Evolutionary conservation across 2,113 vertebrate genomes (phyloP), one percentile per base, ranked within the genome.

Genomic region (Boulengeromyrus knoepffleri): DNA sequence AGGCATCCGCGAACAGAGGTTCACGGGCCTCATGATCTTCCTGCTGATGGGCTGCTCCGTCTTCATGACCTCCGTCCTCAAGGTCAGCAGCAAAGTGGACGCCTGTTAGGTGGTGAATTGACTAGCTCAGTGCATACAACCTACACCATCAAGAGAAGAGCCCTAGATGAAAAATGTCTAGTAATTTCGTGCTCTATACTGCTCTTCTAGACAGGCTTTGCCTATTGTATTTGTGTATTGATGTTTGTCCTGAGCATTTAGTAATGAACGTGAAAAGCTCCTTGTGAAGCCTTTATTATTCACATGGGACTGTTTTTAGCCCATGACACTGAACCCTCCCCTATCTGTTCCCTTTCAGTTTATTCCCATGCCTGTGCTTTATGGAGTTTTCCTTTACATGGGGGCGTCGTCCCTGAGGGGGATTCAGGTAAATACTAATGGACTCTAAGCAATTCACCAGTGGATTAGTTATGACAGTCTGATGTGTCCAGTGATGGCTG

Each of bases 21-120:
- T 99, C 94, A 99, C 99, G 0, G 99, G 99, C 45, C 97, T 99
- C 89, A 99, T 99, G 99, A 99, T 99, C 96, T 99, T 99, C 94
- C 90, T 98, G 42, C 97, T 99, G 80, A 99, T 99, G 99, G 99
- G 99, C 80, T 99, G 97, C 89, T 99, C 99, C 3, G 99, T 99
- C 89, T 99, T 99, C 94, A 97, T 99, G 97, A 99, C 99, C 88
- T 98, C 98, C n/a, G 92, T 99, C 91, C 95, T 99, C 8, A 98
- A 99, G 97, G 98, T 99, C 66, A 74, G 66, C 66, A 36, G 12
- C 27, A 36, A 21, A 15, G 12, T 1, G n/a, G n/a, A 27, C 5
- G 31, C 27, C 13, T 39, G 12, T 77, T 62, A n/a, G 36, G 39
- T 10, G 8, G 19, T 0, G 17, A 5, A 77, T 77, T 7, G 45